Evolutionary conservation across 2,797 vertebrate genomes (phyloP), one percentile per base, ranked within the genome.

Genomic region (Tympanoctomys barrerae): DNA sequence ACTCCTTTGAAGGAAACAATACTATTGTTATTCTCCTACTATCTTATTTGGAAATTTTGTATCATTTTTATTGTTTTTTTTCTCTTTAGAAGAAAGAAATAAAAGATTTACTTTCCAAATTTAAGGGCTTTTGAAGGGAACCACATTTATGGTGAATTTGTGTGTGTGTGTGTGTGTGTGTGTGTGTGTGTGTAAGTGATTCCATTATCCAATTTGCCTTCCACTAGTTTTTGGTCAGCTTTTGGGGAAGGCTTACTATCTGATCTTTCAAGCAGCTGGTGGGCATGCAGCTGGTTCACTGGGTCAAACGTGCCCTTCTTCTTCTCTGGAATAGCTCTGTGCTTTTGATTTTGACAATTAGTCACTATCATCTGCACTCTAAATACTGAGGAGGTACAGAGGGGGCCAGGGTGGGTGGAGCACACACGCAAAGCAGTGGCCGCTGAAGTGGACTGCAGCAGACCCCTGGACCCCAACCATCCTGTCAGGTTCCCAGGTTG

Each of bases 111-210:
- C 33, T 85, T 73, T 22, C 54, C 19, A 8, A 81, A 90, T 77
- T n/a, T 54, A 94, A 94, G 92, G 46, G 0, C 26, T 79, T 77
- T 88, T 85, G 93, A 81, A 86, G 18, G 13, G 82, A 92, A 54
- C 8, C 0, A 19, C 4, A 85, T 77, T 92, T 88, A 61, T 13
- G 62, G 52, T 68, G 28, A 19, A 12, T 33, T 28, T 36, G 46
- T 36, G 2, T 39, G 73, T 33, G 24, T 61, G 49, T 78, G 71
- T 84, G 82, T 28, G 8, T 14, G 28, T 66, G 64, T 14, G 18
- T 36, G n/a, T 26, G 26, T 28, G 26, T 26, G 33, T 49, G 22
- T 33, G 18, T 33, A 26, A 46, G 54, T 36, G n/a, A 83, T 83
- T 85, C 22, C 4, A 75, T 70, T 26, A 71, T 36, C 18, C 42